Evolutionary conservation across 30 jellyfish, hydroid and myxozoan genomes (phyloP).

Genomic region (Aurelia aurita): DNA sequence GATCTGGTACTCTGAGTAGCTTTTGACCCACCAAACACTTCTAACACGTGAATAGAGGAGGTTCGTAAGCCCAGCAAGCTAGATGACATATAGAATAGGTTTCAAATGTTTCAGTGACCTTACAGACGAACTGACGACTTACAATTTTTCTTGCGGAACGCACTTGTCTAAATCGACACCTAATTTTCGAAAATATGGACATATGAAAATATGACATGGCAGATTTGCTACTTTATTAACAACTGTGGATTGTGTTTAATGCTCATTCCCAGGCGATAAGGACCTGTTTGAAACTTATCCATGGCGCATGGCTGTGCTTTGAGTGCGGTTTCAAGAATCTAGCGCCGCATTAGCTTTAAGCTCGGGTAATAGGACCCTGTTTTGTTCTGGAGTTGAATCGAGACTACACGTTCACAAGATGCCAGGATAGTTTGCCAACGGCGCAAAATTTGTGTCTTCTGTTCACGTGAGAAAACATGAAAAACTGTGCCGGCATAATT

Average conservation of each 20-base stretch:
- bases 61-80: too few relatives aligned
- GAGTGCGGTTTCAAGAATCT: conserved; percentile 14
- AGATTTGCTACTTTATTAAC: conserved; percentile 16
- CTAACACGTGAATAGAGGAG: too few relatives aligned
- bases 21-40: too few relatives aligned
- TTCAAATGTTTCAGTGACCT: background rate
- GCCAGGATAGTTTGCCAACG: background rate
- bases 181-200: conserved; percentile 7
- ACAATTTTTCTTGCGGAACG: background rate
- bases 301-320: conserved; percentile 33
- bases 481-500: too few relatives aligned
- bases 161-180: conserved; percentile 31
- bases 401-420: background rate
- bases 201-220: conserved; percentile 2
- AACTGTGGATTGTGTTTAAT: conserved; percentile 1
- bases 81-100: background rate
- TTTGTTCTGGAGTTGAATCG: too few relatives aligned
- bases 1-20: too few relatives aligned
- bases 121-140: background rate
- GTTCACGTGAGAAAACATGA: too few relatives aligned
- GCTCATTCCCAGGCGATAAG: conserved; percentile 46
- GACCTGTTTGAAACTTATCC: conserved; percentile 9
- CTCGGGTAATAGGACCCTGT: background rate
- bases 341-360: background rate
- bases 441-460: background rate